A percentile compares a stretch with the other conserved stretches of the same genome.
Conservation (phyloP, 2,888 invertebrate species). For the Sinelater perroti region DNA sequence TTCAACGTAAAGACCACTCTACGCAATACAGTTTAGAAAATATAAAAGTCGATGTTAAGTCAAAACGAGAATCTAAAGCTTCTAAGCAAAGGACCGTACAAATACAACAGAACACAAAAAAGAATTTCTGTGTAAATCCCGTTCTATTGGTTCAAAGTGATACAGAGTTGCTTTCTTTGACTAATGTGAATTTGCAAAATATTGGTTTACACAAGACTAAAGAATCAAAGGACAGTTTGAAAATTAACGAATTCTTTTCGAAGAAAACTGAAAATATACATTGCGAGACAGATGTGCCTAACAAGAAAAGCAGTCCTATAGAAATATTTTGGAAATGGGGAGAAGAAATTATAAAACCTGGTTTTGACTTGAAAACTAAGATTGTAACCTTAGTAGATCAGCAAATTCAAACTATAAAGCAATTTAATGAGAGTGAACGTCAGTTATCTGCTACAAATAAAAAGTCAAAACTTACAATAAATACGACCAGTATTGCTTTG, state of each 20-base stretch:
- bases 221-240: neutral
- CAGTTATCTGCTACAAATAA: too few relatives aligned
- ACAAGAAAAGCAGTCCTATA: slow-evolving; percentile 19
- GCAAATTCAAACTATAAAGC: slow-evolving; percentile 4
- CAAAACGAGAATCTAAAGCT: neutral
- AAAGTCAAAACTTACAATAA: neutral
- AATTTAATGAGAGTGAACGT: neutral
- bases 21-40: slow-evolving; percentile 12
- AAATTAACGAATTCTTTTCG: slow-evolving; percentile 19
- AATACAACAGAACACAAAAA: slow-evolving; percentile 25
- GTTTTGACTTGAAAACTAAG: slow-evolving; percentile 55
- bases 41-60: neutral
- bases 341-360: slow-evolving; percentile 54
- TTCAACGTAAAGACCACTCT: neutral
- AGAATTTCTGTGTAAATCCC: slow-evolving; percentile 13
- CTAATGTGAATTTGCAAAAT: neutral
- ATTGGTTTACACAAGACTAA: neutral
- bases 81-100: slow-evolving; percentile 24
- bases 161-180: neutral
- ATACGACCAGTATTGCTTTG: too few relatives aligned
- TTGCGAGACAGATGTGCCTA: neutral
- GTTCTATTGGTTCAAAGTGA: neutral
- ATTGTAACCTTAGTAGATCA: slow-evolving; percentile 49
- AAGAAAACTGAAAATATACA: slow-evolving; percentile 16
- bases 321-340: slow-evolving; percentile 54